phyloP scores from a whole-genome alignment of 2,888 invertebrate species.

The Erebia ligea region DNA sequence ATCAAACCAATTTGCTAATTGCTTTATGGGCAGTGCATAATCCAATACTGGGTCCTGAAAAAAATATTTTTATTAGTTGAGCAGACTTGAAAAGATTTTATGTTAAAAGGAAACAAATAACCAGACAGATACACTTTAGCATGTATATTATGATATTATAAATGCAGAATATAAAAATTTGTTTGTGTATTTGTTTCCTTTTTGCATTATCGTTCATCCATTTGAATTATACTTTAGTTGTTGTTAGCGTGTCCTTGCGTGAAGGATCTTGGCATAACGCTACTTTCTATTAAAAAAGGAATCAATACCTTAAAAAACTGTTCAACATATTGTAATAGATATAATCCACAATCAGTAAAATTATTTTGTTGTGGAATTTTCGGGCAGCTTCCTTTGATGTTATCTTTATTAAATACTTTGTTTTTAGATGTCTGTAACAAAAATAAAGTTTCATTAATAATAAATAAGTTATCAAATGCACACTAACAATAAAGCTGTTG shows the following conservation, averaged over 20 bases:
- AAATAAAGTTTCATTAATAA: slow-evolving; percentile 1
- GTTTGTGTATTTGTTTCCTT: too few relatives aligned
- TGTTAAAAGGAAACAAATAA: too few relatives aligned
- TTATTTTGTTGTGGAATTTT: slow-evolving; percentile 99
- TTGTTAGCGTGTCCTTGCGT: too few relatives aligned
- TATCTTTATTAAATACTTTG: slow-evolving; percentile 90
- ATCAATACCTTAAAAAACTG: slow-evolving; percentile 92
- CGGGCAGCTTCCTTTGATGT: slow-evolving; percentile 93
- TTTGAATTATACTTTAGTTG: too few relatives aligned
- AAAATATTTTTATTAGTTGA: neutral
- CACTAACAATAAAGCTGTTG: neutral
- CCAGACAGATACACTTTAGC: too few relatives aligned
- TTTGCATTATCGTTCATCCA: too few relatives aligned
- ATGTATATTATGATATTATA: too few relatives aligned
- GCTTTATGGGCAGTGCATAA: slow-evolving; percentile 92
- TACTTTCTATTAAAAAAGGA: neutral
- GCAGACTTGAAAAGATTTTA: too few relatives aligned
- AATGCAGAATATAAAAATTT: too few relatives aligned
- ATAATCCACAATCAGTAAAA: slow-evolving; percentile 98
- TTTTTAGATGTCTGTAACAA: slow-evolving; percentile 79
- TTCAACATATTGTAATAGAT: slow-evolving; percentile 97
- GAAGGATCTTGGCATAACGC: slow-evolving; percentile 23
- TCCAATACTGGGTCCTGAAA: slow-evolving; percentile 91
- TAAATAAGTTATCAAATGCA: neutral
- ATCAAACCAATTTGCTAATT: slow-evolving; percentile 93